A percentile compares a stretch with the other conserved stretches of the same genome.
phyloP scores from a whole-genome alignment of 2,888 invertebrate species.

The Oscheius onirici region DNA sequence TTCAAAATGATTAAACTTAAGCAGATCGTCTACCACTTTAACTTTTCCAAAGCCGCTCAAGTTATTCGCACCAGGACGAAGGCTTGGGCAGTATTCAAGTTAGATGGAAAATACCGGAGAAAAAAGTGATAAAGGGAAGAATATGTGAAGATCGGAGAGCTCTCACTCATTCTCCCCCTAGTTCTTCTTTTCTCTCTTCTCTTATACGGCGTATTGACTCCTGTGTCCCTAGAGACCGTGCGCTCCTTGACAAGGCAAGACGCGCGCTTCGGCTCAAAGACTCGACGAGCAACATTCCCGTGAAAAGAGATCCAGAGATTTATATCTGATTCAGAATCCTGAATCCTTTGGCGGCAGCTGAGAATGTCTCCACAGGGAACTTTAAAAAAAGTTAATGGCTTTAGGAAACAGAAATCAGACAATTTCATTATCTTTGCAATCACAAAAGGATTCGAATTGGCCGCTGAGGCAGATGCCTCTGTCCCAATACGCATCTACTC shows the following conservation, averaged over 20 bases:
- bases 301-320: too few relatives aligned
- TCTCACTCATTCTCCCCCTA: too few relatives aligned
- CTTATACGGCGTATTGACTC: slow-evolving; percentile 29
- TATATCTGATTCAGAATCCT: too few relatives aligned
- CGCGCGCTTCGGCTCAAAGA: neutral
- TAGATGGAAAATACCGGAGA: neutral
- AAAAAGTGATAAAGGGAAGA: neutral
- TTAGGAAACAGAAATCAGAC: too few relatives aligned
- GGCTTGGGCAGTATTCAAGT: neutral
- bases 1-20: too few relatives aligned
- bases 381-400: too few relatives aligned
- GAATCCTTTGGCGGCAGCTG: too few relatives aligned
- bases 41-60: too few relatives aligned
- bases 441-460: neutral
- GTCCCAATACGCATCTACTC: neutral
- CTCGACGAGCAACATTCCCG: too few relatives aligned
- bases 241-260: slow-evolving; percentile 22
- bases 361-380: too few relatives aligned
- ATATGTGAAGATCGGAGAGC: neutral
- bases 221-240: neutral
- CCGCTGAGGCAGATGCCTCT: neutral
- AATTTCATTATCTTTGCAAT: neutral
- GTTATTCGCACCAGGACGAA: too few relatives aligned
- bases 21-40: too few relatives aligned
- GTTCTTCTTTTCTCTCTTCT: slow-evolving; percentile 3